These are phyloP conservation scores for Gymnobelideus leadbeateri DNA, from an alignment of 2,113 vertebrate genomes.

Conservation along the genomic window DNA sequence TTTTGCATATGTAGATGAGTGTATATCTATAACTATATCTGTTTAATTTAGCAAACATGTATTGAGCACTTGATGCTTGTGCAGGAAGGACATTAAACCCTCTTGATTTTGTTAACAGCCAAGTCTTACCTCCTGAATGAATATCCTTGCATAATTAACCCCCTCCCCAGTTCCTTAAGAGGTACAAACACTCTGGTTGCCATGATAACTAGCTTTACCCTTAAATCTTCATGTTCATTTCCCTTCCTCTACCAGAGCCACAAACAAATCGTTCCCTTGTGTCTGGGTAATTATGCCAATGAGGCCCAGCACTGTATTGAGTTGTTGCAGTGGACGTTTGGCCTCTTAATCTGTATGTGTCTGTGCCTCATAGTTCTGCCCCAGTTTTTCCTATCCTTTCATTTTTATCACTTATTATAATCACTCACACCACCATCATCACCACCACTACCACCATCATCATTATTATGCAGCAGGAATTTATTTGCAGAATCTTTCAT, in stretches of 20 bases:
- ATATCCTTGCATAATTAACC: background rate
- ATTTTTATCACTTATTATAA: constrained; percentile 72
- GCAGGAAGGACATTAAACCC: background rate
- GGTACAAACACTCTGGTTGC: background rate
- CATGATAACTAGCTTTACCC: background rate
- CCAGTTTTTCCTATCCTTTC: constrained; percentile 74
- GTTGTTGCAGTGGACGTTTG: constrained; percentile 64
- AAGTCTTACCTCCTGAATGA: background rate
- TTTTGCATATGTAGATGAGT: background rate
- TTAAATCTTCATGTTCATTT: constrained; percentile 11
- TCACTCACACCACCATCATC: constrained; percentile 40
- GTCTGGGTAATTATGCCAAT: constrained; percentile 63
- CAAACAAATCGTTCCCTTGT: constrained; percentile 30
- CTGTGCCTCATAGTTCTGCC: constrained; percentile 73
- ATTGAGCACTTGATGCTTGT: background rate
- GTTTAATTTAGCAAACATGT: background rate
- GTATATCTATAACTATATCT: background rate
- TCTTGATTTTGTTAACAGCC: background rate
- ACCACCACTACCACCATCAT: background rate
- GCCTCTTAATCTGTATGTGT: constrained; percentile 72
- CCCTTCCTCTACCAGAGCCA: constrained; percentile 21
- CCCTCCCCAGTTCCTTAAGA: constrained; percentile 11
- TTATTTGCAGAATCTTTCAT: constrained; percentile 74
- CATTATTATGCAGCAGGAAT: constrained; percentile 18
- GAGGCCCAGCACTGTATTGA: constrained; percentile 72